Percentiles rank a stretch among this genome's conserved stretches.
Evolutionary conservation across 2,113 vertebrate genomes (phyloP).

Genomic region (Apaloderma vittatum): DNA sequence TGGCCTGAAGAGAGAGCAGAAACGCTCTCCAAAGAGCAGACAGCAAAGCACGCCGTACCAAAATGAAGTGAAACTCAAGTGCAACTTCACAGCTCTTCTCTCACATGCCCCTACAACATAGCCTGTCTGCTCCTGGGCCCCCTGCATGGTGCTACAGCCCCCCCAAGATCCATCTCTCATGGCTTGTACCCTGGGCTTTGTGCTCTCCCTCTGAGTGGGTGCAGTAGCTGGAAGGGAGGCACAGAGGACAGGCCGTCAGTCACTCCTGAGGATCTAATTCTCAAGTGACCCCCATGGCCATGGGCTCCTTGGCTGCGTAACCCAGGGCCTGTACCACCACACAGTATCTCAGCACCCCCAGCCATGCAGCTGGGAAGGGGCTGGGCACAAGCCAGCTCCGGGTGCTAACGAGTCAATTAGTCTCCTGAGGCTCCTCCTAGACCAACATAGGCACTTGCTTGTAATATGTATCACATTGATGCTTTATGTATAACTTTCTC

Average conservation of each 20-base stretch:
- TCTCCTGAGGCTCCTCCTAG: neutral
- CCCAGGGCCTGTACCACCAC: neutral
- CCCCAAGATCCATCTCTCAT: neutral
- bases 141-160: accelerated
- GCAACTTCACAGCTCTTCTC: neutral
- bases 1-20: neutral
- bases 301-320: neutral
- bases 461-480: neutral
- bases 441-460: neutral
- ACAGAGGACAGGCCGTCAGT: accelerated
- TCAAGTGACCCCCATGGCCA: neutral
- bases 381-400: neutral
- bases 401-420: neutral
- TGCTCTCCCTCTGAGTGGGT: neutral
- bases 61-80: neutral
- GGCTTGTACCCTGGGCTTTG: neutral
- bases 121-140: neutral
- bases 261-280: neutral
- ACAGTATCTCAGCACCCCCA: neutral
- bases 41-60: neutral
- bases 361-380: neutral
- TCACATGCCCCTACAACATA: neutral
- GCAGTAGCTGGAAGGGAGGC: neutral
- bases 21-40: neutral
- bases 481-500: neutral